Evolutionary conservation across 2,113 vertebrate species (phyloP), one percentile per base, ranked within the genome.

Genomic region (Benitochromis conjunctus): DNA sequence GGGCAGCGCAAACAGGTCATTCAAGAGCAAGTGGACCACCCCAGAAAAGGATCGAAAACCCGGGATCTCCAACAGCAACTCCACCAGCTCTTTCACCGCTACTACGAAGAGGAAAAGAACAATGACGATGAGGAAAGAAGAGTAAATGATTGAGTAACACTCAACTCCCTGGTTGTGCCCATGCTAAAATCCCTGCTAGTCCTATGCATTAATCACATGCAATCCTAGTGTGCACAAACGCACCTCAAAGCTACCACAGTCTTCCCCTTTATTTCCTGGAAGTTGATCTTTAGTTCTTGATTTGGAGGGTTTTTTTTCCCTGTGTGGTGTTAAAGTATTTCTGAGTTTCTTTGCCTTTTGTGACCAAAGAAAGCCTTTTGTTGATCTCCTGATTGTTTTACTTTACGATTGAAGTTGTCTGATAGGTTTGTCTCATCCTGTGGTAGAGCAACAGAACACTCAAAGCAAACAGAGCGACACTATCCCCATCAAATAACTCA

Each of bases 321-420:
- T 93, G 82, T 79, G 60, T 83, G 36, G 12, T 83, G 69, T 92
- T 58, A 86, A 85, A 85, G 80, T 89, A 31, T 31, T 89, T 51
- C 26, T n/a, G 46, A 76, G 18, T 76, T 76, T 53, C 71, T 53
- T 31, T 51, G 95, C 57, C 83, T 92, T 96, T 93, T 96, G 97
- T 98, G 97, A 98, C 98, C 98, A 99, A 98, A 99, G 97, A 98
- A 95, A 94, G 94, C 94, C 92, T 95, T 96, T 93, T 94, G 94
- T 91, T 77, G 87, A 92, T 93, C 88, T 48, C 94, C 94, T 95
- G 92, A 92, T 74, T 87, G 1, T 92, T 88, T 89, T 94, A 84
- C 11, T 89, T 86, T 92, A 93, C 90, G 83, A 90, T 93, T 96
- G 91, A 82, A 78, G 88, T 84, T 94, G 90, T 86, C 43, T 74